Percentiles rank a stretch among this genome's conserved stretches.
phyloP scores from a whole-genome alignment of 2,113 vertebrate species.

The Ginglymostoma cirratum region DNA sequence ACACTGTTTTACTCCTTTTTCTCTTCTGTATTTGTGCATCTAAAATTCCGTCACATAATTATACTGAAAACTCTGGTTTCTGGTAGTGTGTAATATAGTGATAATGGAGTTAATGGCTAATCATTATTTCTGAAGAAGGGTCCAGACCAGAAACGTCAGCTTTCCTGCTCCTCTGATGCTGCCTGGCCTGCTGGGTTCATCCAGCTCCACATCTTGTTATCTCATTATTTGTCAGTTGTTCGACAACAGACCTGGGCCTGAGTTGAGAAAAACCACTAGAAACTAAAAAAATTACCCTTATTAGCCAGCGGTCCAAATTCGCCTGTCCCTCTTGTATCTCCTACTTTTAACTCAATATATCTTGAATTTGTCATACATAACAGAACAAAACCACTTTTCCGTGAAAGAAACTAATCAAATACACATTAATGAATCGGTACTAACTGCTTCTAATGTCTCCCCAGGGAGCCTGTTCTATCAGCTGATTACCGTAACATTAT shows the following conservation, averaged over 20 bases:
- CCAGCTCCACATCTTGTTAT: background rate
- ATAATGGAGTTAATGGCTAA: background rate
- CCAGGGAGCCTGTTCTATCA: background rate
- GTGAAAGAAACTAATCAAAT: background rate
- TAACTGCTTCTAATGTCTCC: background rate
- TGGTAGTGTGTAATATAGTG: background rate
- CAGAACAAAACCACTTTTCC: background rate
- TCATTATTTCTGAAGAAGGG: too few species aligned
- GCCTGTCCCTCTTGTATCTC: background rate
- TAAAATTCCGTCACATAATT: background rate
- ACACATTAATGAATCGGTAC: background rate
- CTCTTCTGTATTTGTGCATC: background rate
- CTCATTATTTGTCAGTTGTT: background rate
- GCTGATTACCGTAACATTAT: background rate
- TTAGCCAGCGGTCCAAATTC: background rate
- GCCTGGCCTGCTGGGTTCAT: too few species aligned
- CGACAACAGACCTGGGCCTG: background rate
- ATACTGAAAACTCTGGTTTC: background rate
- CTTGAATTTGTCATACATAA: background rate
- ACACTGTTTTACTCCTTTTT: background rate
- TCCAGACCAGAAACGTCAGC: too few species aligned
- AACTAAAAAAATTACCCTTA: background rate
- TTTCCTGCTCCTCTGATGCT: too few species aligned
- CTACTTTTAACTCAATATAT: background rate
- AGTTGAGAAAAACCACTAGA: background rate